Evolutionary conservation across 2,888 invertebrate genomes (phyloP).

Genomic region (Sclerodermus sp.): DNA sequence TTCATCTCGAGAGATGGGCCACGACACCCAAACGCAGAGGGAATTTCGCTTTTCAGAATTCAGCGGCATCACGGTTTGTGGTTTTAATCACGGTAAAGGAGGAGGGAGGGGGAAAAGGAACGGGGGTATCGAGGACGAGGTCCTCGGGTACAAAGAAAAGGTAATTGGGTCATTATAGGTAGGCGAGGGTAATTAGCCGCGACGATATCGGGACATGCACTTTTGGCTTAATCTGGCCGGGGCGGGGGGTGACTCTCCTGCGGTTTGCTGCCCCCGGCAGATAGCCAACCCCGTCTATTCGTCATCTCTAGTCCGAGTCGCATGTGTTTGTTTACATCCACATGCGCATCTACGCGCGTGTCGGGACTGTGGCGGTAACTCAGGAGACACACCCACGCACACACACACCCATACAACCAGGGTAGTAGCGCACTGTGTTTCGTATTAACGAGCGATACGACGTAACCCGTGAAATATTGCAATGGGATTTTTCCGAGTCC

Average conservation of each 20-base stretch:
- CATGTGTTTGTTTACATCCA: conserved; percentile 17
- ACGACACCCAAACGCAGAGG: no score
- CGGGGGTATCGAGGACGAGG: background rate
- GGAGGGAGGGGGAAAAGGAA: background rate
- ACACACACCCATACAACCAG: no score
- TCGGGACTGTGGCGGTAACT: no score
- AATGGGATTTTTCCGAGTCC: conserved; percentile 31
- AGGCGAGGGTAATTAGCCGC: conserved; percentile 23
- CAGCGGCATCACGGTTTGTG: background rate
- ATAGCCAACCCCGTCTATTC: conserved; percentile 20
- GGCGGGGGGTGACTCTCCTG: background rate
- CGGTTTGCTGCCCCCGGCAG: conserved; percentile 9
- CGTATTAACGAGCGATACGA: conserved; percentile 33
- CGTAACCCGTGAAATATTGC: conserved; percentile 41
- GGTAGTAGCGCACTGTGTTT: no score
- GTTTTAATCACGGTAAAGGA: background rate
- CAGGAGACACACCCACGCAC: no score
- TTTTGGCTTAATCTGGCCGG: conserved; percentile 20
- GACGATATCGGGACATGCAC: conserved; percentile 33
- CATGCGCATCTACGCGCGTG: conserved; percentile 2
- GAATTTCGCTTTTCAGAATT: no score
- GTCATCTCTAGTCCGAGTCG: conserved; percentile 20
- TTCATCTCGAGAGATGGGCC: no score
- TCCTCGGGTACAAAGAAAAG: no score
- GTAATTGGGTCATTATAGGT: conserved; percentile 12